These are phyloP conservation scores for Tachycineta bicolor DNA, from an alignment of 2,113 vertebrate genomes.

Conservation along the genomic window DNA sequence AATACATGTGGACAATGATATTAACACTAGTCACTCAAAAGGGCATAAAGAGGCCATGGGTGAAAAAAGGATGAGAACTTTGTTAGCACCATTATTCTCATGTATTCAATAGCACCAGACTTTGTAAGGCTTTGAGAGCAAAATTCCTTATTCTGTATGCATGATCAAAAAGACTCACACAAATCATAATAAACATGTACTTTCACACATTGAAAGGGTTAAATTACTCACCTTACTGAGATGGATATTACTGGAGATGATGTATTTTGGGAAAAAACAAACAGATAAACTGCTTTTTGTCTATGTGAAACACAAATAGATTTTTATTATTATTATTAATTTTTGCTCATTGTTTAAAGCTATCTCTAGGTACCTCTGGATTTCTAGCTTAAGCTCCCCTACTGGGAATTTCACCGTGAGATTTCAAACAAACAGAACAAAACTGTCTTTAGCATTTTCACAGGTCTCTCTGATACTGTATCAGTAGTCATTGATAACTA, in stretches of 20 bases:
- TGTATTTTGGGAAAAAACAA: not conserved
- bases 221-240: not conserved
- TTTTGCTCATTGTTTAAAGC: not conserved
- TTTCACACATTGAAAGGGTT: not conserved
- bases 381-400: not conserved
- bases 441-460: not conserved
- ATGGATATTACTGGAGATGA: not conserved
- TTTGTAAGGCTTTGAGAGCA: not conserved
- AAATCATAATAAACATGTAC: not conserved
- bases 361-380: not conserved
- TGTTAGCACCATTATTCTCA: not conserved
- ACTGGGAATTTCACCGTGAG: not conserved
- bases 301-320: not conserved
- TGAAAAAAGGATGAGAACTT: slow-evolving; percentile 9
- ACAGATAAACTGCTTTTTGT: not conserved
- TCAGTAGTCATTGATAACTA: not conserved
- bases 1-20: not conserved
- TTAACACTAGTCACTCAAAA: slow-evolving; percentile 5
- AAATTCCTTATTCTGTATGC: not conserved
- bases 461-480: not conserved
- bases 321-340: not conserved
- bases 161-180: not conserved
- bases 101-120: not conserved
- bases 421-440: not conserved
- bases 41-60: not conserved